Conservation (phyloP, 2,888 invertebrate species). For the Heliconius hortense region DNA sequence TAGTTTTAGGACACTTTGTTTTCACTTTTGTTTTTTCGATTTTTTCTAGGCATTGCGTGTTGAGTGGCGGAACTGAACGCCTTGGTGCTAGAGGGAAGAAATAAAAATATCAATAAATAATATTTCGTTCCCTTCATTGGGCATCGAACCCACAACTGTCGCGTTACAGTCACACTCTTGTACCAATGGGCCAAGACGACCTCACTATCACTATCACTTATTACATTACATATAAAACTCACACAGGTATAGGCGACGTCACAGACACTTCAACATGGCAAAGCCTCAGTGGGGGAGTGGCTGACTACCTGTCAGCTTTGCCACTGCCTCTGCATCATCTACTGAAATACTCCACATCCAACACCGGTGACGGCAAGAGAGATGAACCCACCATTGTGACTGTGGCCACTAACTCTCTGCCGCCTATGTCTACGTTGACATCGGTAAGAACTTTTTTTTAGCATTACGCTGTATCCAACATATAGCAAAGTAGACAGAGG, state of each 20-base stretch:
- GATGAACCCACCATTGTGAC: constrained; percentile 82
- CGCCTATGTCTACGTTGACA: constrained; percentile 56
- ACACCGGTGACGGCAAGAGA: constrained; percentile 86
- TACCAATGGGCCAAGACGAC: too few species aligned
- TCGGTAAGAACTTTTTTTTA: constrained; percentile 50
- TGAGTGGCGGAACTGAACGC: too few species aligned
- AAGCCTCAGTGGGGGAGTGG: constrained; percentile 89
- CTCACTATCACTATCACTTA: too few species aligned
- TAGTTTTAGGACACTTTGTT: too few species aligned
- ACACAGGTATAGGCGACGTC: constrained; percentile 74
- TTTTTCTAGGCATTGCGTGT: too few species aligned
- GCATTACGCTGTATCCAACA: neutral
- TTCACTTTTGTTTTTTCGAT: too few species aligned
- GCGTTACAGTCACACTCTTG: too few species aligned
- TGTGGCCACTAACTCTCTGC: constrained; percentile 62
- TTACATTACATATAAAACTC: neutral
- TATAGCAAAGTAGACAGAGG: too few species aligned
- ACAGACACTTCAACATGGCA: constrained; percentile 85
- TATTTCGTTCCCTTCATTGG: too few species aligned
- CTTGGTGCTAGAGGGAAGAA: too few species aligned
- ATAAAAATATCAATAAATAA: too few species aligned
- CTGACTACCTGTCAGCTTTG: constrained; percentile 91
- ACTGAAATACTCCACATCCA: constrained; percentile 87
- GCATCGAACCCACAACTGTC: too few species aligned
- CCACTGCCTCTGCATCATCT: constrained; percentile 92